These are phyloP conservation scores for Clupea harengus DNA, from an alignment of 2,113 vertebrate species.

Conservation along the genomic window DNA sequence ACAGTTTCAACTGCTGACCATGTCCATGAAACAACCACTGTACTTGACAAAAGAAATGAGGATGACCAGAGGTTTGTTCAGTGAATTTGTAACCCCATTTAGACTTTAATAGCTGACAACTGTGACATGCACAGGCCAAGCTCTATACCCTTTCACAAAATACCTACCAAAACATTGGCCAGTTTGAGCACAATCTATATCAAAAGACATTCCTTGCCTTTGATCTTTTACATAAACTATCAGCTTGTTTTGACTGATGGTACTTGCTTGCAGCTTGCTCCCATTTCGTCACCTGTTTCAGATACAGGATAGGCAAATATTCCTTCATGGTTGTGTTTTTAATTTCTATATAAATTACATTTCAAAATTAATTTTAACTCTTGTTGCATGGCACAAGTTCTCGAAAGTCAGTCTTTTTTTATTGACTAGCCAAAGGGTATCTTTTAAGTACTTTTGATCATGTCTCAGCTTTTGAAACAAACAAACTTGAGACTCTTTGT, in stretches of 20 bases:
- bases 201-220: background rate
- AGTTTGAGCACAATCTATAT: background rate
- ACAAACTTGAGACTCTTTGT: constrained; percentile 19
- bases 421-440: no score
- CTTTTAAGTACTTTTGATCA: background rate
- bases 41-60: background rate
- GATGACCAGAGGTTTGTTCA: background rate
- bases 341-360: background rate
- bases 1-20: background rate
- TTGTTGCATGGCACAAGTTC: no score
- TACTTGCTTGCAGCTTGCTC: background rate
- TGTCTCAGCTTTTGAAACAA: constrained; percentile 19
- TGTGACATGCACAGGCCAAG: background rate
- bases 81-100: background rate
- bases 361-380: no score
- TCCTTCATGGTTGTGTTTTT: background rate
- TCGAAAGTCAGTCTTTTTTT: no score
- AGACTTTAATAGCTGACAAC: background rate
- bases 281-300: background rate
- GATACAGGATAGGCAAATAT: background rate
- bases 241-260: constrained; percentile 2
- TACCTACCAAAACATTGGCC: background rate
- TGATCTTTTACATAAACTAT: background rate
- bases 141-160: background rate
- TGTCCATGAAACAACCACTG: background rate